These are phyloP conservation scores for Mactromeris polynyma DNA, from an alignment of 2,888 invertebrate genomes.

Conservation along the genomic window DNA sequence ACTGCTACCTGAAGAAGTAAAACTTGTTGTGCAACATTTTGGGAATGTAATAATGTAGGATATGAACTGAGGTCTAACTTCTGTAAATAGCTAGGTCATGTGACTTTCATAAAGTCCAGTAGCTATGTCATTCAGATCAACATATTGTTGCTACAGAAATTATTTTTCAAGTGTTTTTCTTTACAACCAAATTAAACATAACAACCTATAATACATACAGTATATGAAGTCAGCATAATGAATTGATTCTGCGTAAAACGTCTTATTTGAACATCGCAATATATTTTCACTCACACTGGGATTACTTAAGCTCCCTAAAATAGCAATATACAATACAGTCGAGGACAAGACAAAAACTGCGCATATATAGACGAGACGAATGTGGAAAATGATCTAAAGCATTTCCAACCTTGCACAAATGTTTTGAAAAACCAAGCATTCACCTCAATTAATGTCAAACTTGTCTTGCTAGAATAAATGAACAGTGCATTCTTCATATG, in stretches of 20 bases:
- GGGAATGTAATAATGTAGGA: too few species aligned
- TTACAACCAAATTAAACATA: too few species aligned
- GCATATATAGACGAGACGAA: neutral
- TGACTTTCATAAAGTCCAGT: too few species aligned
- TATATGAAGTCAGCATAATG: too few species aligned
- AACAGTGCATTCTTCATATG: neutral
- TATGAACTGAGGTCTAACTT: too few species aligned
- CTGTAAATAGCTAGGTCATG: too few species aligned
- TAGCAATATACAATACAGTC: neutral
- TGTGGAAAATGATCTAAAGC: neutral
- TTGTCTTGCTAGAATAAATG: neutral
- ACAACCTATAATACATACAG: too few species aligned
- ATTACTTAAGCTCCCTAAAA: neutral
- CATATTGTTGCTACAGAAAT: too few species aligned
- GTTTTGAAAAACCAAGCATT: neutral
- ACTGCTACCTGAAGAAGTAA: too few species aligned
- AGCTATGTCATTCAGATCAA: too few species aligned
- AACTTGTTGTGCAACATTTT: too few species aligned
- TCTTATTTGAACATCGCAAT: neutral
- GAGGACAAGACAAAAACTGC: neutral
- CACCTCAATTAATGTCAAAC: slow-evolving; percentile 8
- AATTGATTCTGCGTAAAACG: neutral
- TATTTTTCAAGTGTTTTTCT: too few species aligned
- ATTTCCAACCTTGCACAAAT: neutral
- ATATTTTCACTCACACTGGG: neutral